A percentile compares a stretch with the other conserved stretches of the same genome.
Conservation (phyloP, 2,797 vertebrate species). For the Meda fulgida region DNA sequence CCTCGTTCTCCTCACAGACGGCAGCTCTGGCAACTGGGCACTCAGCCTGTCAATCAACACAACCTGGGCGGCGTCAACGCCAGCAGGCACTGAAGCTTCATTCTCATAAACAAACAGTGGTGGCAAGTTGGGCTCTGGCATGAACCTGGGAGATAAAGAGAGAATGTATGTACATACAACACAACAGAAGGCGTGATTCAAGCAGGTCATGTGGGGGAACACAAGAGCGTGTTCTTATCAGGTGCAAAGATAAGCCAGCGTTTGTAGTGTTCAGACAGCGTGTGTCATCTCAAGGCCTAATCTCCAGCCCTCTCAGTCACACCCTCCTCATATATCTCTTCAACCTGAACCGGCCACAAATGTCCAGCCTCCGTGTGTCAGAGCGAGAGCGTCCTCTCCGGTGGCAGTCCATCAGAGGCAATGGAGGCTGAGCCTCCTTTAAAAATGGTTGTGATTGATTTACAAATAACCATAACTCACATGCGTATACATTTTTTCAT, state of each 20-base stretch:
- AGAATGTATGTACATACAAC: neutral
- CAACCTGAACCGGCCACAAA: neutral
- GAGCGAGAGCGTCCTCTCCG: accelerated
- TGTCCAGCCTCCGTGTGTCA: neutral
- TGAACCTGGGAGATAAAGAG: conserved; percentile 80
- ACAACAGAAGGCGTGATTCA: neutral
- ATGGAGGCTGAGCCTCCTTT: neutral
- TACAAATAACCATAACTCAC: neutral
- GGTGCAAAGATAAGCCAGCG: conserved; percentile 27
- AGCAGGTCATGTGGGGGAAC: neutral
- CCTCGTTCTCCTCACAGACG: conserved; percentile 82
- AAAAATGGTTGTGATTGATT: neutral
- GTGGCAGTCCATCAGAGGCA: neutral
- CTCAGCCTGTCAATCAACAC: conserved; percentile 87
- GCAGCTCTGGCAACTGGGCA: conserved; percentile 88
- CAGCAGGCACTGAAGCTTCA: conserved; percentile 78
- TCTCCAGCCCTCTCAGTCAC: conserved; percentile 25
- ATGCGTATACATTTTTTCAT: neutral
- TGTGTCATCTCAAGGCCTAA: conserved; percentile 59
- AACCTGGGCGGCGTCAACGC: conserved; percentile 77
- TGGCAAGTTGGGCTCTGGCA: conserved; percentile 98
- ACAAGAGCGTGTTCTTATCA: conserved; percentile 9
- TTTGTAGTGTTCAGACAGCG: conserved; percentile 33
- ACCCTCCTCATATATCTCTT: conserved; percentile 21
- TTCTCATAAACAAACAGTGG: conserved; percentile 88